A percentile compares a stretch with the other conserved stretches of the same genome.
Conservation (phyloP, 1,140 invertebrate genomes). For the Cyclargus thomasi region DNA sequence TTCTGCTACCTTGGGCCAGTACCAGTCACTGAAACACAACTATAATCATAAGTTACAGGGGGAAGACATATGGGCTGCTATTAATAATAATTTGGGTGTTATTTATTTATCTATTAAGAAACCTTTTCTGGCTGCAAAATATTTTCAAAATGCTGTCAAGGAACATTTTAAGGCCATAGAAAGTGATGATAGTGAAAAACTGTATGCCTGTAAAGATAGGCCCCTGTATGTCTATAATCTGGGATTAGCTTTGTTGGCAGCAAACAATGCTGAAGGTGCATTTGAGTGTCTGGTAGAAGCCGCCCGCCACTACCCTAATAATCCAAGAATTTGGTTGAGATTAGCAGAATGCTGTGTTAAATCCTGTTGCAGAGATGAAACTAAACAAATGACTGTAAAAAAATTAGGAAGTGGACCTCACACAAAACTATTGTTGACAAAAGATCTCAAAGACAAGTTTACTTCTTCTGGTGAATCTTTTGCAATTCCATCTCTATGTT, state of each 20-base stretch:
- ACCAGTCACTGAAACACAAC: slow-evolving; percentile 64
- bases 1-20: slow-evolving; percentile 71
- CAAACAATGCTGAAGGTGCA: slow-evolving; percentile 86
- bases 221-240: slow-evolving; percentile 94
- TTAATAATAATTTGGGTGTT: slow-evolving; percentile 93
- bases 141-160: slow-evolving; percentile 88
- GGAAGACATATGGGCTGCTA: slow-evolving; percentile 79
- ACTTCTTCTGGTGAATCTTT: slow-evolving; percentile 79
- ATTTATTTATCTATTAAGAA: slow-evolving; percentile 91
- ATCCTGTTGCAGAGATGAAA: slow-evolving; percentile 62
- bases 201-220: slow-evolving; percentile 77
- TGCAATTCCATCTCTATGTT: slow-evolving; percentile 89
- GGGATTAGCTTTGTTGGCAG: slow-evolving; percentile 89
- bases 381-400: slow-evolving; percentile 56
- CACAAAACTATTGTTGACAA: slow-evolving; percentile 57
- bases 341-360: slow-evolving; percentile 92
- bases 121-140: slow-evolving; percentile 89
- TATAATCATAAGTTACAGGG: slow-evolving; percentile 61
- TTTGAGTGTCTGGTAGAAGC: slow-evolving; percentile 95
- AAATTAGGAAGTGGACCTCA: slow-evolving; percentile 64
- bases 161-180: slow-evolving; percentile 82
- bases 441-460: slow-evolving; percentile 69
- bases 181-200: slow-evolving; percentile 55
- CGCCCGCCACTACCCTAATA: slow-evolving; percentile 89
- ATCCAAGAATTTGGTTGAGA: slow-evolving; percentile 92